Base-by-base conservation (phyloP, 1,140 invertebrate species). In the Zaprionus nigranus region DNA sequence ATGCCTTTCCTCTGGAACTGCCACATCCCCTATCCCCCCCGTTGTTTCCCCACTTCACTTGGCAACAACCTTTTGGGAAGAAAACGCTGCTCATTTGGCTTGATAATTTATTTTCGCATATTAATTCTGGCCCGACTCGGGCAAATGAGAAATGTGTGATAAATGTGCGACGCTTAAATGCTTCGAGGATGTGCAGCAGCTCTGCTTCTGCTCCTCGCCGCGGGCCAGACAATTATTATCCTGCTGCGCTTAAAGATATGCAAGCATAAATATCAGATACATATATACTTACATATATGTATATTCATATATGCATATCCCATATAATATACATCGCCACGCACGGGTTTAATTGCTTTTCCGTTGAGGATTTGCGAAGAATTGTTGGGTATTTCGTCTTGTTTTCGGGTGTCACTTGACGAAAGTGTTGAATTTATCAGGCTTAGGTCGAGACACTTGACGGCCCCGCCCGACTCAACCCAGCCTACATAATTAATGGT, bases 21-120 rank as follows among this genome's bases (percentile, higher is more conserved):
- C 13, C 24, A 2, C 13, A 22, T 56, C 34, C 5, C 22, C 28
- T 20, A 38, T 54, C 66, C 58, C 51, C 68, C 22, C 5, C n/a
- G 40, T n/a, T n/a, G 40, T 43, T 43, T 43, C n/a, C 40, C 40
- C n/a, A 46, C 40, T 17, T 46, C 40, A 46, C 40, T 46, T 49
- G 49, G 5, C 51, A 15, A 7, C 60, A 74, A 57, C 43, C 61
- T 70, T 64, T 61, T 62, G 34, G 72, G 20, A 54, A 66, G 78
- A 81, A 84, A 69, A 72, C 73, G 75, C 76, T 82, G 78, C 85
- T 90, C 85, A 85, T 88, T 88, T 90, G 86, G 86, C 69, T 88
- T 82, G 86, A 90, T 90, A 90, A 90, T 90, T 90, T 90, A 90
- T 90, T 90, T 90, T 90, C 85, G 86, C 86, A 90, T 90, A 90